A percentile compares a stretch with the other conserved stretches of the same genome.
Conservation (phyloP, 2,113 vertebrate genomes). For the Alces alces region DNA sequence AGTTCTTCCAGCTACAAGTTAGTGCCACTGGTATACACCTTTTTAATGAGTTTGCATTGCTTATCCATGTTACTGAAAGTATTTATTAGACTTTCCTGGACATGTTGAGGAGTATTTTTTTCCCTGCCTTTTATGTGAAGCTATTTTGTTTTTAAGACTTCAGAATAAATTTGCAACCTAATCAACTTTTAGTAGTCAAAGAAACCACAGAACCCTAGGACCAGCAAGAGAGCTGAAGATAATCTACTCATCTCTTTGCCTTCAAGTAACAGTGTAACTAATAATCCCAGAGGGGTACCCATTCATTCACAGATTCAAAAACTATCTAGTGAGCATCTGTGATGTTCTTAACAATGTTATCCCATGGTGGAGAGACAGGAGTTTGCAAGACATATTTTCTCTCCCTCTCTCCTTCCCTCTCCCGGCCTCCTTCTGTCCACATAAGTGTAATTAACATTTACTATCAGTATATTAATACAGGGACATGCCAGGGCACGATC, state of each 20-base stretch:
- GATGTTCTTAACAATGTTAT: neutral
- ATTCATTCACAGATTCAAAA: neutral
- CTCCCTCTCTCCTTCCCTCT: neutral
- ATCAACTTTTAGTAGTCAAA: neutral
- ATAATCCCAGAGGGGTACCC: neutral
- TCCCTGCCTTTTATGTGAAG: neutral
- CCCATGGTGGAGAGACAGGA: neutral
- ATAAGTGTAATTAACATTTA: neutral
- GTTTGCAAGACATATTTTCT: neutral
- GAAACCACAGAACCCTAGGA: constrained; percentile 2
- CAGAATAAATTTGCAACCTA: neutral
- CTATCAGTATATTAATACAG: neutral
- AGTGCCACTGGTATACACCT: neutral
- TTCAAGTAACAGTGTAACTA: neutral
- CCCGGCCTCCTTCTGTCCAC: neutral
- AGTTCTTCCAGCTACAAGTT: neutral
- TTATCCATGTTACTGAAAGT: neutral
- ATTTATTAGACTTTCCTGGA: neutral
- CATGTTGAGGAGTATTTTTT: neutral
- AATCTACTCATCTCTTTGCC: neutral
- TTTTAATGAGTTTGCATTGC: neutral
- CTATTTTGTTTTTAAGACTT: constrained; percentile 14
- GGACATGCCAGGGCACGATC: neutral
- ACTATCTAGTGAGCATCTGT: neutral
- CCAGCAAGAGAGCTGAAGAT: neutral